Conservation (phyloP, 1,140 invertebrate genomes). For the Apocrypta bakeri region DNA sequence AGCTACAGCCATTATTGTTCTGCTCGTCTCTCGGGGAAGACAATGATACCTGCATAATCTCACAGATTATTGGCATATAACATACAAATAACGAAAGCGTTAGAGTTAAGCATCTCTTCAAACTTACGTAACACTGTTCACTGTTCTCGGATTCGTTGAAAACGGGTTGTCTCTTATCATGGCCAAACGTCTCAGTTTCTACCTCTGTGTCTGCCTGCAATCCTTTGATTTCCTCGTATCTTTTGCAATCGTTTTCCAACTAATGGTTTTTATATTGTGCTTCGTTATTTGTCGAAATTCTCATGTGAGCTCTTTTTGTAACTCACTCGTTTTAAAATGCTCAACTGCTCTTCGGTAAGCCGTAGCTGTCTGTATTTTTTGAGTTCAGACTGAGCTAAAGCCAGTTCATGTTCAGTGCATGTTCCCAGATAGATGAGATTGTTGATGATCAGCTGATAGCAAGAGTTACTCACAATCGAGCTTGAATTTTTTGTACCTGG, state of each 20-base stretch:
- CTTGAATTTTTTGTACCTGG: not conserved
- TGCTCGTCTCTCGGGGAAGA: too few species aligned
- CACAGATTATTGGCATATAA: too few species aligned
- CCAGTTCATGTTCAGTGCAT: constrained; percentile 59
- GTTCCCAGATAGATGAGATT: constrained; percentile 59
- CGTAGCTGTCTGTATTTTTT: constrained; percentile 60
- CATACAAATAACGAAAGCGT: too few species aligned
- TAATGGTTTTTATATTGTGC: not conserved
- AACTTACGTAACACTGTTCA: too few species aligned
- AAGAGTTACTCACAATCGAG: constrained; percentile 56
- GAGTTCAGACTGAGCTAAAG: constrained; percentile 53
- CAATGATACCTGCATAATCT: too few species aligned
- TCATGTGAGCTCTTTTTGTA: not conserved
- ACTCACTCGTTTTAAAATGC: constrained; percentile 51
- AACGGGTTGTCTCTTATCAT: too few species aligned
- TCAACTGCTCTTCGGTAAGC: constrained; percentile 59
- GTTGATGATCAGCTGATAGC: constrained; percentile 61
- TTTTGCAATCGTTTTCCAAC: not conserved
- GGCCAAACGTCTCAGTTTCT: too few species aligned
- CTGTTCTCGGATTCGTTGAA: too few species aligned
- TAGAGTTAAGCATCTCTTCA: too few species aligned
- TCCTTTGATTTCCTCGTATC: not conserved
- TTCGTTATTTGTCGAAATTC: too few species aligned
- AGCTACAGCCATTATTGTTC: not conserved
- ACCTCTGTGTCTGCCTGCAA: too few species aligned